A percentile compares a stretch with the other conserved stretches of the same genome.
phyloP scores from a whole-genome alignment of 1,140 invertebrate species.

The Brachionus paranguensis region DNA sequence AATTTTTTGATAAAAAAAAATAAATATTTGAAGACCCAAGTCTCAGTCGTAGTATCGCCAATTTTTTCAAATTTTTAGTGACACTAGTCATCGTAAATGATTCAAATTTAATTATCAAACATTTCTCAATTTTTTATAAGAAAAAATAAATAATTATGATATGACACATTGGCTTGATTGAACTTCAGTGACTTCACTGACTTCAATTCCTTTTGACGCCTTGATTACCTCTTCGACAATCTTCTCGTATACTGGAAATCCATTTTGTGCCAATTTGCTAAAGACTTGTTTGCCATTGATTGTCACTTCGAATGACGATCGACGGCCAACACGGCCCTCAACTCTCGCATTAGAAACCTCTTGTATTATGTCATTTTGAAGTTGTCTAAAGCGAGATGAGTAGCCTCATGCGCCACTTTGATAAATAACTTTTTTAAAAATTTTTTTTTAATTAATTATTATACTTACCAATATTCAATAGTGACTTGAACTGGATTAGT shows the following conservation, averaged over 20 bases:
- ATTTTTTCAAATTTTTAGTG: conserved; percentile 18
- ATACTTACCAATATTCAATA: conserved; percentile 29
- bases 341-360: conserved; percentile 35
- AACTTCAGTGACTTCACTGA: neutral
- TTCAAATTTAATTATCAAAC: neutral
- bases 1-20: neutral
- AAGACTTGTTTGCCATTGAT: conserved; percentile 31
- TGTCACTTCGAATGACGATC: conserved; percentile 37
- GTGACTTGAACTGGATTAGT: neutral
- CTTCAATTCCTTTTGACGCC: neutral
- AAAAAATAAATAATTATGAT: conserved; percentile 1
- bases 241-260: conserved; percentile 16
- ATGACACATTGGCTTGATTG: conserved; percentile 16
- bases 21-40: neutral
- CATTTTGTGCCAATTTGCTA: conserved; percentile 1
- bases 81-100: neutral
- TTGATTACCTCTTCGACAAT: conserved; percentile 27
- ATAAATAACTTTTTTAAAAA: neutral
- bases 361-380: neutral
- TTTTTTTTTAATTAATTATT: neutral
- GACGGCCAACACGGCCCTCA: conserved; percentile 27
- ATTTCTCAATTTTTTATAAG: neutral
- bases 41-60: neutral
- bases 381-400: conserved; percentile 19
- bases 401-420: conserved; percentile 36